Percentiles rank a stretch among this genome's conserved stretches.
Conservation (phyloP, 2,113 vertebrate species). For the Eudyptes chrysolophus region DNA sequence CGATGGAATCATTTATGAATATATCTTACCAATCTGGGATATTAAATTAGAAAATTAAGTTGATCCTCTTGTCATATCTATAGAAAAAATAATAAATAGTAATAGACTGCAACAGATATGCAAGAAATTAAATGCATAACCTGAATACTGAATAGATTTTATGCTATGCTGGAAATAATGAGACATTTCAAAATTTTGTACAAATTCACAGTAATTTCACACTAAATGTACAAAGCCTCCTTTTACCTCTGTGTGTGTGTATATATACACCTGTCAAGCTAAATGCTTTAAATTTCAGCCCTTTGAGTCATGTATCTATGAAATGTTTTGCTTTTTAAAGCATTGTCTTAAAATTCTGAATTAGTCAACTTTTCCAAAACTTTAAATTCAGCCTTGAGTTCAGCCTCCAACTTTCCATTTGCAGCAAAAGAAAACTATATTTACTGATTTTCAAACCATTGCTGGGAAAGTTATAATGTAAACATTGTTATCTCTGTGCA, state of each 20-base stretch:
- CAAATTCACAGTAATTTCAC: background rate
- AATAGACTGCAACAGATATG: background rate
- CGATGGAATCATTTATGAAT: background rate
- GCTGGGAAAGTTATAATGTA: background rate
- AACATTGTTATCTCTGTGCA: conserved; percentile 40
- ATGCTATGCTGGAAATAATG: background rate
- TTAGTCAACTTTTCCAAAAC: conserved; percentile 31
- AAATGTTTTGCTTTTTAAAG: conserved; percentile 33
- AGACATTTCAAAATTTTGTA: background rate
- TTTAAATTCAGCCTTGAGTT: background rate
- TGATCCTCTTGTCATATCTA: background rate
- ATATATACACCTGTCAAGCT: background rate
- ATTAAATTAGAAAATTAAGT: background rate
- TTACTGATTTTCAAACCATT: background rate
- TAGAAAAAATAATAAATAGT: background rate
- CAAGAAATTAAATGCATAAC: background rate
- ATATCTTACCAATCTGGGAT: background rate
- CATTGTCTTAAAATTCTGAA: conserved; percentile 23
- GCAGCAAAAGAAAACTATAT: background rate
- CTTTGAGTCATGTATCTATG: conserved; percentile 8
- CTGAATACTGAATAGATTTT: background rate
- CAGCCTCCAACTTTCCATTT: conserved; percentile 1
- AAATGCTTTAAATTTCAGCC: background rate
- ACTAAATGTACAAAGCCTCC: background rate
- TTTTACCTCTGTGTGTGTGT: background rate